Percentiles rank a stretch among this genome's conserved stretches.
Conservation (phyloP, 2,797 vertebrate species). For the Emys orbicularis region DNA sequence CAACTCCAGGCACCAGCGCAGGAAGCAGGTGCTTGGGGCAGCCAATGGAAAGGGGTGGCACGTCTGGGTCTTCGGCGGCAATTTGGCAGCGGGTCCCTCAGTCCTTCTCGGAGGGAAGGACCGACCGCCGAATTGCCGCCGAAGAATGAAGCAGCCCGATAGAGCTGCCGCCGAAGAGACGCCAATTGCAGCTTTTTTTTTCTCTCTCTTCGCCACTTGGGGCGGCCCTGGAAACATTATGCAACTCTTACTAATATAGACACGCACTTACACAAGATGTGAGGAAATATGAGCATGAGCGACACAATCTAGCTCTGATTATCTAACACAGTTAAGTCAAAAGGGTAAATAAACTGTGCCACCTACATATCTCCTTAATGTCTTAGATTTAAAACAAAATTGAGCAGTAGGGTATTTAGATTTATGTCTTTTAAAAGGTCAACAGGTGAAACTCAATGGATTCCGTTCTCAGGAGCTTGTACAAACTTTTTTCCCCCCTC, state of each 20-base stretch:
- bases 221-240: no score
- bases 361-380: not conserved
- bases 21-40: no score
- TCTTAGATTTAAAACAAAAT: not conserved
- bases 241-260: not conserved
- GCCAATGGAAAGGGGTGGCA: no score
- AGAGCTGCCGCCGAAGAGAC: no score
- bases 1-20: no score
- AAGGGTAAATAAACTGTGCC: not conserved
- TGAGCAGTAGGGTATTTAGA: not conserved
- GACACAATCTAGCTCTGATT: not conserved
- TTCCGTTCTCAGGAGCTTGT: constrained; percentile 17
- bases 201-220: no score
- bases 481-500: constrained; percentile 28
- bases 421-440: not conserved
- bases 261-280: not conserved
- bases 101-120: no score
- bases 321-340: not conserved
- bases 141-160: no score
- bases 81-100: no score
- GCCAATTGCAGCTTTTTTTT: no score
- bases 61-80: no score
- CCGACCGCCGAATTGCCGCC: no score
- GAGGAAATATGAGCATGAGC: not conserved
- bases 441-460: constrained; percentile 2